Evolutionary conservation across 2,797 vertebrate species (phyloP).

Genomic region (Melanotaenia boesemani): DNA sequence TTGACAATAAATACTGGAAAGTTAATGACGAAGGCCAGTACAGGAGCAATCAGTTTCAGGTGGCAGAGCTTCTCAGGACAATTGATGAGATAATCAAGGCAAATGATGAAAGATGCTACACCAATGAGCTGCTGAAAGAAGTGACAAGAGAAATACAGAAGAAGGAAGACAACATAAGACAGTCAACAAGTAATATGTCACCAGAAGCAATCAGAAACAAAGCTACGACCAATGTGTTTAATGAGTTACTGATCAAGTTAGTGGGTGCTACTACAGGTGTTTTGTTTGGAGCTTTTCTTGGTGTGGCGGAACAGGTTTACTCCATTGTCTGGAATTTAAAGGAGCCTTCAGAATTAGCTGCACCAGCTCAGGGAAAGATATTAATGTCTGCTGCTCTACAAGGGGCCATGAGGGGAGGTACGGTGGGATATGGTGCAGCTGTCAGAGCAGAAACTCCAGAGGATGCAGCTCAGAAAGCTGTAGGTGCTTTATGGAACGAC

Average conservation of each 20-base stretch:
- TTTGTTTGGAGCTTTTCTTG: conserved; percentile 31
- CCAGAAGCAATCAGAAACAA: not conserved
- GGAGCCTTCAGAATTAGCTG: not conserved
- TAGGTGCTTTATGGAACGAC: not conserved
- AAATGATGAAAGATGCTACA: conserved; percentile 38
- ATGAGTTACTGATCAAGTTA: not conserved
- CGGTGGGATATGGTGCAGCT: not conserved
- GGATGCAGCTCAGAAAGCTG: not conserved
- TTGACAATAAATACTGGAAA: conserved; percentile 59
- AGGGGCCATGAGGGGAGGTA: not conserved
- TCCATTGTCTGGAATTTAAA: fast-evolving
- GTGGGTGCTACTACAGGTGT: conserved; percentile 2
- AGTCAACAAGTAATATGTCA: not conserved
- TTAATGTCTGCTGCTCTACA: not conserved
- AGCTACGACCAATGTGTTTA: conserved; percentile 2
- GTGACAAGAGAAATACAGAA: not conserved
- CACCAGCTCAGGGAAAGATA: fast-evolving
- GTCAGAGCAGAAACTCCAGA: not conserved
- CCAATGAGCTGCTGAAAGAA: conserved; percentile 9
- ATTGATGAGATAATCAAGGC: conserved; percentile 9
- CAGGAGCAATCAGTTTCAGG: conserved; percentile 50
- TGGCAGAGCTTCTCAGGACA: conserved; percentile 27
- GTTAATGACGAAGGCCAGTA: not conserved
- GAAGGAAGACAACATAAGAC: not conserved
- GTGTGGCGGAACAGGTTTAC: not conserved